These are phyloP conservation scores for Tetranychus truncatus DNA, from an alignment of 2,888 invertebrate genomes.

Conservation along the genomic window DNA sequence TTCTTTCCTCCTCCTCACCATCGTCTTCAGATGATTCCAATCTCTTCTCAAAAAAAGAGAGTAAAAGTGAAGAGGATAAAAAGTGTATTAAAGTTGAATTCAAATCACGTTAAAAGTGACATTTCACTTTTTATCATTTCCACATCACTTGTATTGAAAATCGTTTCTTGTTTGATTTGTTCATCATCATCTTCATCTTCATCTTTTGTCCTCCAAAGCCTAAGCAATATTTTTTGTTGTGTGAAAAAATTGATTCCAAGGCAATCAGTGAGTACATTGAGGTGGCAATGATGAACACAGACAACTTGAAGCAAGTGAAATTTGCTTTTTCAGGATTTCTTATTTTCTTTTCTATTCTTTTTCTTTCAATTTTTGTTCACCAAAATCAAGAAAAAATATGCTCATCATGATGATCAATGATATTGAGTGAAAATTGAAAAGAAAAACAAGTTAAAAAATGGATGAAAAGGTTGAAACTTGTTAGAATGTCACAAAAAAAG, in stretches of 20 bases:
- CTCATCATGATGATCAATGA: no score
- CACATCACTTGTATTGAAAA: neutral
- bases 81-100: neutral
- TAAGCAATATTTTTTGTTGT: no score
- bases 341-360: no score
- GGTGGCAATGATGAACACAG: neutral
- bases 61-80: neutral
- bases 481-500: no score
- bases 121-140: neutral
- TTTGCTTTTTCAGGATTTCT: no score
- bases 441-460: no score
- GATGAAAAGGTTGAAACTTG: no score
- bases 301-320: neutral
- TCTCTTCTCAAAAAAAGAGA: neutral
- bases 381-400: no score
- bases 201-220: neutral
- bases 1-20: no score
- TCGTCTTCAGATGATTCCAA: no score
- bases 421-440: no score
- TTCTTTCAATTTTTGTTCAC: no score
- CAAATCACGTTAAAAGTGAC: constrained; percentile 1
- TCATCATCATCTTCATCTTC: neutral
- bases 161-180: neutral
- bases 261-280: neutral
- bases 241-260: neutral